Evolutionary conservation across 1,140 invertebrate species (phyloP).

Genomic region (Condylostylus longicornis): DNA sequence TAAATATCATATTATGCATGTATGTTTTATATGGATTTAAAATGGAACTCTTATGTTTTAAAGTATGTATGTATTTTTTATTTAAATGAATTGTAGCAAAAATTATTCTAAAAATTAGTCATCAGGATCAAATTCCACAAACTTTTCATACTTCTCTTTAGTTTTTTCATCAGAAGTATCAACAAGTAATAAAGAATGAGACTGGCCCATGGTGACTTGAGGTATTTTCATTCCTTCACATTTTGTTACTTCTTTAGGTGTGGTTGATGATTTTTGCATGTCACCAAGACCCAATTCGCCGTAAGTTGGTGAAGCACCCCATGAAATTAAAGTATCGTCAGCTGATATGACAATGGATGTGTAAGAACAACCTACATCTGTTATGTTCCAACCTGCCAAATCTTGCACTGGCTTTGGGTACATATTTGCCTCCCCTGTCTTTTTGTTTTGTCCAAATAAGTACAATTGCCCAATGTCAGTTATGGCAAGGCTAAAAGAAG

Average conservation of each 20-base stretch:
- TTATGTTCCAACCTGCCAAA: constrained; percentile 74
- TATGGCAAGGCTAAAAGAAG: constrained; percentile 70
- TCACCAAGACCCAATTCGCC: constrained; percentile 85
- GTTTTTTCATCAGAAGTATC: constrained; percentile 35
- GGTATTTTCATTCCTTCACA: constrained; percentile 68
- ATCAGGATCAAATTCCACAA: constrained; percentile 34
- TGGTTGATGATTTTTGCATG: constrained; percentile 70
- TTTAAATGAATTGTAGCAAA: neutral
- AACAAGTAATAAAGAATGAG: constrained; percentile 56
- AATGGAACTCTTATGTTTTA: no score
- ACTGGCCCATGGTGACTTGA: constrained; percentile 66
- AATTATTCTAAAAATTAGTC: no score
- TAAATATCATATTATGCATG: no score
- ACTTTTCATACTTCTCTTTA: constrained; percentile 34
- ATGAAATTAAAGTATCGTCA: constrained; percentile 77
- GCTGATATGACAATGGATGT: constrained; percentile 77
- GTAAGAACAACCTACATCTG: constrained; percentile 59
- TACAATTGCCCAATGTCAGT: constrained; percentile 64
- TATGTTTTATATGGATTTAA: no score
- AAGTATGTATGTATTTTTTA: no score
- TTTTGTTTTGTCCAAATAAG: constrained; percentile 82
- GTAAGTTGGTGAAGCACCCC: constrained; percentile 82
- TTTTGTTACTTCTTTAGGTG: constrained; percentile 75
- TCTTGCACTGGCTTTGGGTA: constrained; percentile 91
- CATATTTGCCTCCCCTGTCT: constrained; percentile 88